Evolutionary conservation across 2,888 invertebrate species (phyloP), one percentile per base, ranked within the genome.

Genomic region (Leuctra nigra): DNA sequence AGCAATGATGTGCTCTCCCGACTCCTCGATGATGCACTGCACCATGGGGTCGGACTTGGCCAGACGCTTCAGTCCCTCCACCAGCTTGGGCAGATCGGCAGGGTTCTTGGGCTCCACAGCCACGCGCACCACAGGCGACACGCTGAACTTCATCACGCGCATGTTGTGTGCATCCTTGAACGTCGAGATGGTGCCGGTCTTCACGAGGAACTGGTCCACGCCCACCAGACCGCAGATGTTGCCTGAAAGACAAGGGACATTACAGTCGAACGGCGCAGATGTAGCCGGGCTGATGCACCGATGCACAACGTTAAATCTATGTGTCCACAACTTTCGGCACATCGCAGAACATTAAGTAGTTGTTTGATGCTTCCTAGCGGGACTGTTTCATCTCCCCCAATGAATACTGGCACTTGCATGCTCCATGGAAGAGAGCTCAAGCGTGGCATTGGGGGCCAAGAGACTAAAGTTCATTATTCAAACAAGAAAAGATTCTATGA

Each of bases 1-100:
- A 66, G 99, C 99, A 70, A 99, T 93, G 74, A 99, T 98, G 77
- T 99, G 97, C 75, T 99, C 99, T 63, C 99, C 98, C 60, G 96
- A 96, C 76, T 98, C 98, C 79, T 98, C 97, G 75, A 94, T 96
- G 77, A 95, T 92, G 80, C 97, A 98, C 78, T 99, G 92, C 66
- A 99, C 99, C 98, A 99, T 99, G 82, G 99, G 99, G 82, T 99
- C 99, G 57, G 98, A 99, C 76, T 99, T 99, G 70, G 98, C 95
- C 69, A 99, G 80, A 77, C 99, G 94, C 79, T 99, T 99, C 61
- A 99, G 82, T 72, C 98, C 91, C 82, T 98, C 97, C 58, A 98
- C 98, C 68, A 99, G 81, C 77, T 99, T 99, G 66, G 99, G 99
- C 75, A 99, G 79, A 77, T 99, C 99, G 56, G 97, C 93, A 16